Conservation (phyloP, 2,113 vertebrate species). For the Embiotoca jacksoni region DNA sequence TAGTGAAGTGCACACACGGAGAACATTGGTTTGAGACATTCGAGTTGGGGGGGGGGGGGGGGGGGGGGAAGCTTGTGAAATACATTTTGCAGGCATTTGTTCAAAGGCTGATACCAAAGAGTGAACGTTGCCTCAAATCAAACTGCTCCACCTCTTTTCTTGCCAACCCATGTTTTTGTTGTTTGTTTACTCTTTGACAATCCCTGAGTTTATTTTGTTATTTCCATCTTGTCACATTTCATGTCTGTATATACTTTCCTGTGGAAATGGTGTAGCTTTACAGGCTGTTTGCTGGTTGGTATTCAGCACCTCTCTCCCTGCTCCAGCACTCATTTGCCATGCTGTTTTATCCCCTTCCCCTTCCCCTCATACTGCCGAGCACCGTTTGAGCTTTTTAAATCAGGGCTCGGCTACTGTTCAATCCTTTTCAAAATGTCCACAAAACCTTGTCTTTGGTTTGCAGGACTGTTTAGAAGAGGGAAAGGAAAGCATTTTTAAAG, state of each 20-base stretch:
- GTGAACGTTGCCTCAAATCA: constrained; percentile 42
- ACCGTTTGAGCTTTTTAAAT: constrained; percentile 71
- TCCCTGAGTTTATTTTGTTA: constrained; percentile 31
- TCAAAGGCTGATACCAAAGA: constrained; percentile 38
- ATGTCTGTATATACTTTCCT: constrained; percentile 51
- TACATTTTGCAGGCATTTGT: constrained; percentile 35
- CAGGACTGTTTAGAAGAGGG: neutral
- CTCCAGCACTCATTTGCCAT: constrained; percentile 69
- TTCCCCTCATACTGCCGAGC: constrained; percentile 50
- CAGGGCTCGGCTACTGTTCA: constrained; percentile 43
- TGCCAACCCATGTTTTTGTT: constrained; percentile 38
- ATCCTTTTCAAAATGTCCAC: constrained; percentile 48
- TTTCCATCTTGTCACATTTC: constrained; percentile 57
- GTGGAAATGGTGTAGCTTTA: constrained; percentile 59
- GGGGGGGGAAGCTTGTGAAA: neutral
- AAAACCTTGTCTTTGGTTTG: constrained; percentile 23
- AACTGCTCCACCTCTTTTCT: constrained; percentile 37
- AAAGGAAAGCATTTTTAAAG: too few relatives aligned
- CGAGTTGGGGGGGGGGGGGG: neutral
- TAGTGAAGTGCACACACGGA: constrained; percentile 14
- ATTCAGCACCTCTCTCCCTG: constrained; percentile 56
- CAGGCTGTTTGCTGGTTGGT: constrained; percentile 69
- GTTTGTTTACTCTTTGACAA: constrained; percentile 60
- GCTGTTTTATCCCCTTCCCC: constrained; percentile 73
- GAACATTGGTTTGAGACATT: constrained; percentile 30